These are phyloP conservation scores for Monoplex corrugatus DNA, from an alignment of 2,888 invertebrate species.

Conservation along the genomic window DNA sequence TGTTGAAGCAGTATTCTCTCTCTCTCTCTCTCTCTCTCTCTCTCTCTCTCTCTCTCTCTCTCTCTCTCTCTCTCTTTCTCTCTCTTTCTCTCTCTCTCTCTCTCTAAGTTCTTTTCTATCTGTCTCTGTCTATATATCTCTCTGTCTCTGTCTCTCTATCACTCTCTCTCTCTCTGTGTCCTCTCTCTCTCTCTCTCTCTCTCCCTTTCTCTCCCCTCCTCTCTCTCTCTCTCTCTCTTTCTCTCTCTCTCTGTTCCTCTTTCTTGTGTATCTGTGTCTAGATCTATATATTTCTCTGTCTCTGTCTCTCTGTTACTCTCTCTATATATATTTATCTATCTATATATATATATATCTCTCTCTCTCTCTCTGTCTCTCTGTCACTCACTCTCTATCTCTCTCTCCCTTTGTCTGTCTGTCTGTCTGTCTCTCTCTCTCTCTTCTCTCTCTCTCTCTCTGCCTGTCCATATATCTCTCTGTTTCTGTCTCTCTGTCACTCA, in stretches of 20 bases:
- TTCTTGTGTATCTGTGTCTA: not conserved
- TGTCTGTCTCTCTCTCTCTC: not conserved
- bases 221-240: not conserved
- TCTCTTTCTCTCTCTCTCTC: not conserved
- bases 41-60: not conserved
- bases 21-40: not conserved
- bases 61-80: not conserved
- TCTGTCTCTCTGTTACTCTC: not conserved
- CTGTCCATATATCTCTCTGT: not conserved
- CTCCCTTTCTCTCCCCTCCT: not conserved
- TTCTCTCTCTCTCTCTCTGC: not conserved
- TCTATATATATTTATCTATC: not conserved
- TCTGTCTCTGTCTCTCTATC: not conserved
- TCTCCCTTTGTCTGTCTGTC: not conserved
- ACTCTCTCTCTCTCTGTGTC: not conserved
- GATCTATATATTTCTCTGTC: not conserved
- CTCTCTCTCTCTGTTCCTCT: not conserved
- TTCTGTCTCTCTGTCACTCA: not conserved
- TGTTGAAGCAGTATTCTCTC: not conserved
- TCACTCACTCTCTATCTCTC: not conserved
- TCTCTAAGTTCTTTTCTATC: too few relatives aligned
- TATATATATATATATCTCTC: not conserved
- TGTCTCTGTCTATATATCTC: too few relatives aligned
- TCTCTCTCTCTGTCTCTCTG: not conserved
- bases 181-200: not conserved